Evolutionary conservation across 2,113 vertebrate species (phyloP).

Genomic region (Oreamnos americanus): DNA sequence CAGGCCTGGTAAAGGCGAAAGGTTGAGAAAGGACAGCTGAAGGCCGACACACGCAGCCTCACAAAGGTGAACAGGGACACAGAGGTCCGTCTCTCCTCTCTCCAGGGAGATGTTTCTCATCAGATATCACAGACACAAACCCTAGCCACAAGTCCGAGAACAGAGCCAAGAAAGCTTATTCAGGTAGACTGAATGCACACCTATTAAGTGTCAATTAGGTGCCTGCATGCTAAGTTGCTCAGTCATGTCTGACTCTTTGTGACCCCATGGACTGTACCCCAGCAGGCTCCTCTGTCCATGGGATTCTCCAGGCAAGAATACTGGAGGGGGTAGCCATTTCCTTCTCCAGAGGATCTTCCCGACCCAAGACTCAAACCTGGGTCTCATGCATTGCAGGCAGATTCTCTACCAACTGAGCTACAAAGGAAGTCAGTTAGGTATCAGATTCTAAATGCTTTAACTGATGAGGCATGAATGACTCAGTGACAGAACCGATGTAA

Average conservation of each 20-base stretch:
- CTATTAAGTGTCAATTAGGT: background rate
- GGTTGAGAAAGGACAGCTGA: background rate
- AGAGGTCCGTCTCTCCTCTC: background rate
- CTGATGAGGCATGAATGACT: background rate
- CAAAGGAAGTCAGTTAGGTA: accelerated
- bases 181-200: background rate
- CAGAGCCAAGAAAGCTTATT: background rate
- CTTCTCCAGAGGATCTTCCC: background rate
- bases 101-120: background rate
- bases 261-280: background rate
- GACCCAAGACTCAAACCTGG: background rate
- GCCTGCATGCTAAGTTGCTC: background rate
- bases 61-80: accelerated
- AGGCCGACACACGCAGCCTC: accelerated
- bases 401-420: background rate
- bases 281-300: background rate
- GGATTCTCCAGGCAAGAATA: background rate
- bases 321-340: background rate
- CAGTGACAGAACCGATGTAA: accelerated
- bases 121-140: background rate
- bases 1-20: background rate
- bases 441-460: background rate
- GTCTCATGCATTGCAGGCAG: background rate
- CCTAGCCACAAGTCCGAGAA: background rate
- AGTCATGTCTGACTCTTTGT: background rate